phyloP scores from a whole-genome alignment of 1,140 invertebrate genomes.

The Phenacoccus solenopsis region DNA sequence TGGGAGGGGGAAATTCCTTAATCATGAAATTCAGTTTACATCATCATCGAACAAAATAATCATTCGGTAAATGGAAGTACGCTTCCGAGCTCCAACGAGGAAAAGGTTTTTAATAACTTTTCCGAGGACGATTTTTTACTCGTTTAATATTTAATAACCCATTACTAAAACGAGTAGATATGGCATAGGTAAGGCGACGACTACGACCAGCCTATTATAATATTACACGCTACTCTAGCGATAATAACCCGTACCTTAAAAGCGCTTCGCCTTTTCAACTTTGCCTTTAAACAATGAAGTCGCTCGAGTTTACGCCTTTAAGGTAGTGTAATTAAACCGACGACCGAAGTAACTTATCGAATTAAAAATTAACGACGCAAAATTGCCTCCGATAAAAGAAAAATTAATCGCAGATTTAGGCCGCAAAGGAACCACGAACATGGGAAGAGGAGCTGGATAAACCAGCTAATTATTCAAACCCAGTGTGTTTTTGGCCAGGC shows the following conservation, averaged over 20 bases:
- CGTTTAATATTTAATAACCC: conserved; percentile 3
- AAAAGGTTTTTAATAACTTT: conserved; percentile 3
- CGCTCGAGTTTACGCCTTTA: not conserved
- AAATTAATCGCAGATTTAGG: not conserved
- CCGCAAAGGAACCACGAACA: no score
- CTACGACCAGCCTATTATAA: not conserved
- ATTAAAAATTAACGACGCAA: not conserved
- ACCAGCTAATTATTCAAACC: no score
- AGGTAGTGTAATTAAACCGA: not conserved
- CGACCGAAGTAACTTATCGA: not conserved
- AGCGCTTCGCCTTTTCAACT: not conserved
- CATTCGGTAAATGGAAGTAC: not conserved
- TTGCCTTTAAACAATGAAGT: not conserved
- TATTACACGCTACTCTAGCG: not conserved
- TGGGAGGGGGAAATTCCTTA: no score
- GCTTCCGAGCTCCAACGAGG: not conserved
- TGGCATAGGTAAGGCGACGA: no score
- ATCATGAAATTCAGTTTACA: no score
- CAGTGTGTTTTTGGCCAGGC: no score
- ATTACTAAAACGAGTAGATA: not conserved
- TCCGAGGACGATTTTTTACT: not conserved
- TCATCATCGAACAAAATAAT: no score
- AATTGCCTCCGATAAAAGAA: not conserved
- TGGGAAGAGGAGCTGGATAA: no score
- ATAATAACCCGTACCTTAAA: not conserved